Evolutionary conservation across 2,113 vertebrate species (phyloP), one percentile per base, ranked within the genome.

Genomic region (Lethenteron reissneri): DNA sequence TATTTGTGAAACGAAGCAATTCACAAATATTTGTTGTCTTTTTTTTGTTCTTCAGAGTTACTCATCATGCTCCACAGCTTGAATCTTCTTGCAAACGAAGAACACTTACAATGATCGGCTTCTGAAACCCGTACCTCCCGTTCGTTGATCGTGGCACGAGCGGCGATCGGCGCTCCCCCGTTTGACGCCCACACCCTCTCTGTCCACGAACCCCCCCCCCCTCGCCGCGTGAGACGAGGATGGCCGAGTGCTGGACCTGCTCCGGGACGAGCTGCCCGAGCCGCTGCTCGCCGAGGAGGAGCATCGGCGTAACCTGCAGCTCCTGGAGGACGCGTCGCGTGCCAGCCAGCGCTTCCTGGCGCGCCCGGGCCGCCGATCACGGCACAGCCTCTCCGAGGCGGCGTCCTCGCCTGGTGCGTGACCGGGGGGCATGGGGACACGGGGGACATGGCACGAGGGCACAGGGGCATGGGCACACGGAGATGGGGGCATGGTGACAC

Each of bases 321-420:
- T 99, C 71, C 80, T 99, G 69, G 89, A 94, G 78, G 88, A 96
- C 82, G 92, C 92, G 71, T 97, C 91, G 80, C 86, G 80, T 77
- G 89, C 85, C 79, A 96, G 89, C 1, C 90, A 94, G 76, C 83
- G 84, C 21, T 97, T 99, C 77, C 81, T 95, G 70, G 84, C 79
- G 2, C 86, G 94, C 17, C 83, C 90, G 1, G 89, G 90, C 19
- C 87, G 94, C 10, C 84, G 85, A 72, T 94, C 91, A 58, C 85
- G 83, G 74, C 84, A 85, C 81, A 86, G 89, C 81, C 84, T 87
- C 12, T 76, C 81, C 0, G 89, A 92, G 41, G 41, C 41, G 41
- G 41, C 41, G 41, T 41, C 41, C 1, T 85, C 87, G 9, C 88
- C 85, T 4, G 82, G 87, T 82, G 87, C 91, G 86, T 79, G 81